phyloP scores from a whole-genome alignment of 35 echinoderm and acorn worm genomes.

The Ophioderma brevispina region DNA sequence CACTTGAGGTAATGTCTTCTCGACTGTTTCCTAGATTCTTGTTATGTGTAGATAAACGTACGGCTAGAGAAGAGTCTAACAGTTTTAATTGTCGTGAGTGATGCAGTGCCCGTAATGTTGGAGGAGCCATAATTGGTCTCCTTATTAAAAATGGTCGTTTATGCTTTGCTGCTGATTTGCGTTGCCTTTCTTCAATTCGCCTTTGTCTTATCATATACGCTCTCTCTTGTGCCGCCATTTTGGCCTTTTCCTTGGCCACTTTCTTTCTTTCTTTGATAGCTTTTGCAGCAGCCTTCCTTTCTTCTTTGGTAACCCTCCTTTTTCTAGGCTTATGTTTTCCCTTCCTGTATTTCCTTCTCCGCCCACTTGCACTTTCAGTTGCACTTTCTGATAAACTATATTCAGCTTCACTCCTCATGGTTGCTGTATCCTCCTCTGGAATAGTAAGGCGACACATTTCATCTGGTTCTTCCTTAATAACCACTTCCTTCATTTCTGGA shows the following conservation, averaged over 20 bases:
- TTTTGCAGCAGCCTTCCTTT: conserved; percentile 4
- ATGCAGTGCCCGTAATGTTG: conserved; percentile 73
- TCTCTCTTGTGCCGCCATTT: background rate
- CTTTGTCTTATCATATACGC: background rate
- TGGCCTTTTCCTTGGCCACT: conserved; percentile 6
- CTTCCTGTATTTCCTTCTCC: background rate
- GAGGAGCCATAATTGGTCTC: conserved; percentile 66
- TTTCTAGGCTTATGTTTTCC: background rate
- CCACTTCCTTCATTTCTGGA: conserved; percentile 6
- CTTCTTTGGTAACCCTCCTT: conserved; percentile 7
- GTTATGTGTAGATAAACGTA: conserved; percentile 81
- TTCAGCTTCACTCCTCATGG: background rate
- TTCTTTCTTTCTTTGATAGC: conserved; percentile 20
- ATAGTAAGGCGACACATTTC: background rate
- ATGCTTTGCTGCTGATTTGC: conserved; percentile 51
- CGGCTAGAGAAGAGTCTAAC: conserved; percentile 70
- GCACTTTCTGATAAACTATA: background rate
- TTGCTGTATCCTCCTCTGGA: background rate
- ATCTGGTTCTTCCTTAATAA: background rate
- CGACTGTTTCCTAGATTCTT: conserved; percentile 89
- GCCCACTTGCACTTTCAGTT: background rate
- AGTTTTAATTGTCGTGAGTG: conserved; percentile 73
- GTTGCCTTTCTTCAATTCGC: conserved; percentile 47
- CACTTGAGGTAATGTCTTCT: conserved; percentile 75
- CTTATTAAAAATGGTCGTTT: background rate